Percentiles rank a stretch among this genome's conserved stretches.
These are phyloP conservation scores for Diplazon laetatorius DNA, from an alignment of 2,888 invertebrate genomes.

Conservation along the genomic window DNA sequence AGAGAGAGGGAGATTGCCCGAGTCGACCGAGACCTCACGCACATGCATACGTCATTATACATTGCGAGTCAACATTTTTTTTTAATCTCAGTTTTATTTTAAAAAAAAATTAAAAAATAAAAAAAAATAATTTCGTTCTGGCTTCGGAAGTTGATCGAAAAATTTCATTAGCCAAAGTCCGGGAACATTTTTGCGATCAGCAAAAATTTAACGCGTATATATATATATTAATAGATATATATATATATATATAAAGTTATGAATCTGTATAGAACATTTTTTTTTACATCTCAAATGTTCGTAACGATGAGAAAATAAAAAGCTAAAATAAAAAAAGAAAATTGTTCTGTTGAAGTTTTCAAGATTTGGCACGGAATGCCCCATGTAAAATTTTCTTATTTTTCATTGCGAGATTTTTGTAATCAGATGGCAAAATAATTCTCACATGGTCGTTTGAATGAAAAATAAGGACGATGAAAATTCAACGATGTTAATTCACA, in stretches of 20 bases:
- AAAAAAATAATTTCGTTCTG: background rate
- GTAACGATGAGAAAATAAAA: too few relatives aligned
- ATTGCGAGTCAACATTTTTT: background rate
- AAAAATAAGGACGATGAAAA: background rate
- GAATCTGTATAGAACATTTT: too few relatives aligned
- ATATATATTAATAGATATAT: too few relatives aligned
- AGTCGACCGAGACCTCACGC: constrained; percentile 12
- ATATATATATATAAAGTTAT: too few relatives aligned
- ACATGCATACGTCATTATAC: background rate
- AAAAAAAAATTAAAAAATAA: background rate
- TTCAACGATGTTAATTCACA: constrained; percentile 1
- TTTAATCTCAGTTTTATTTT: background rate
- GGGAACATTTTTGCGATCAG: too few relatives aligned
- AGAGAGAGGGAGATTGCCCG: background rate
- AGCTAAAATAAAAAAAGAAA: too few relatives aligned
- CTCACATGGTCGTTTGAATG: background rate
- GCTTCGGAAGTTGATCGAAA: too few relatives aligned
- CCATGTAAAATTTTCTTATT: background rate
- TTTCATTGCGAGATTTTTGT: background rate
- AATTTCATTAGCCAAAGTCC: too few relatives aligned
- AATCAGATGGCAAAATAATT: background rate
- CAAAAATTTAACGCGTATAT: too few relatives aligned
- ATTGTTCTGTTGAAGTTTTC: too few relatives aligned
- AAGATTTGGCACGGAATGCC: too few relatives aligned
- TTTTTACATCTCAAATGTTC: too few relatives aligned